A percentile compares a stretch with the other conserved stretches of the same genome.
Evolutionary conservation across 1,140 invertebrate species (phyloP).

Genomic region (Stegodyphus dumicola): DNA sequence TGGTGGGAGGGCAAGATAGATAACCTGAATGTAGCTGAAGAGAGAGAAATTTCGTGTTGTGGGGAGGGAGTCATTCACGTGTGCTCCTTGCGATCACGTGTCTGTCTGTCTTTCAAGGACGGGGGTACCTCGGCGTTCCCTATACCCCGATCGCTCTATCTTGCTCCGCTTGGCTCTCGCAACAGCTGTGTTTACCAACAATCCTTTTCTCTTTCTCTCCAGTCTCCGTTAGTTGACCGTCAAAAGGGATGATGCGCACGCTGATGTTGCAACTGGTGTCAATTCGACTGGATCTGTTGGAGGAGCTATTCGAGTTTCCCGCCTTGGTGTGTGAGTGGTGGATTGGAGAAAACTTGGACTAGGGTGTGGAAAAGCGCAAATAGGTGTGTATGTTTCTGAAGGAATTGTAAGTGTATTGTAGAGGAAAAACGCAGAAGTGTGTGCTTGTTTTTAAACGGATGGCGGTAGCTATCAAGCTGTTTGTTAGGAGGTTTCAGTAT

Average conservation of each 20-base stretch:
- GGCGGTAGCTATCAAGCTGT: too few relatives aligned
- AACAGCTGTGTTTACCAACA: constrained; percentile 57
- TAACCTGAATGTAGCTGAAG: constrained; percentile 20
- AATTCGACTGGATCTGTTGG: neutral
- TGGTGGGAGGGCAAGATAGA: constrained; percentile 38
- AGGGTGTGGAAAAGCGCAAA: too few relatives aligned
- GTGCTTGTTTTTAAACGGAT: too few relatives aligned
- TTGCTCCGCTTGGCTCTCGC: neutral
- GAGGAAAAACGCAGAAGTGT: too few relatives aligned
- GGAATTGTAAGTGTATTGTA: too few relatives aligned
- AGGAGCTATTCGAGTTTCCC: neutral
- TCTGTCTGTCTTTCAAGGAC: constrained; percentile 45
- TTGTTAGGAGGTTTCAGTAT: too few relatives aligned
- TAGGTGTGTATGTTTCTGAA: too few relatives aligned
- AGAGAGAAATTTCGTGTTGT: constrained; percentile 2
- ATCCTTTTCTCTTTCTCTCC: neutral
- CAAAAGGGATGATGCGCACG: neutral
- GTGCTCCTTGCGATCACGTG: constrained; percentile 53
- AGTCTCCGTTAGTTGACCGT: neutral
- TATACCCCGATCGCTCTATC: constrained; percentile 32
- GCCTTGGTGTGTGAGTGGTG: too few relatives aligned
- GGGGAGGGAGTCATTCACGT: constrained; percentile 9
- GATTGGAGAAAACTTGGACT: too few relatives aligned
- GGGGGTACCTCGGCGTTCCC: constrained; percentile 15
- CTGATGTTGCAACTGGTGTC: too few relatives aligned